Evolutionary conservation across 2,888 invertebrate species (phyloP).

Genomic region (Salpingus planirostris): DNA sequence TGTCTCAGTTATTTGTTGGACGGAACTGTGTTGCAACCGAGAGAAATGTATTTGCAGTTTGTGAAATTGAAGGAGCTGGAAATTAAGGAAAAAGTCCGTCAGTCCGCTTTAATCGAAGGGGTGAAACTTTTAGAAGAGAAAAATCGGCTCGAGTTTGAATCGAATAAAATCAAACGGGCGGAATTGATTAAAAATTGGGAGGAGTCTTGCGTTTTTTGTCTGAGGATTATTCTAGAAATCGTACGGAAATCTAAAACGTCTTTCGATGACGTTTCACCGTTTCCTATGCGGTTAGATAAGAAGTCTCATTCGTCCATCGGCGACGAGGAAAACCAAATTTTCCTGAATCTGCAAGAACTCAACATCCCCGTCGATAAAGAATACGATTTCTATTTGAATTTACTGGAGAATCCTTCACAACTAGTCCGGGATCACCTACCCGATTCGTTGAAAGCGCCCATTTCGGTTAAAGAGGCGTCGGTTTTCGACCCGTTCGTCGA

Average conservation of each 20-base stretch:
- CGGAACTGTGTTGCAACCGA: conserved; percentile 42
- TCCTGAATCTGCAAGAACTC: not conserved
- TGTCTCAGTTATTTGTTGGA: conserved; percentile 48
- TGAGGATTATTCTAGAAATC: too few relatives aligned
- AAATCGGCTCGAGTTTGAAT: conserved; percentile 21
- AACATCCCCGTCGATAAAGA: not conserved
- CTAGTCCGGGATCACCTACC: too few relatives aligned
- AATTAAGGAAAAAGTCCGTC: conserved; percentile 38
- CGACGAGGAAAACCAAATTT: too few relatives aligned
- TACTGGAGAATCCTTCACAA: not conserved
- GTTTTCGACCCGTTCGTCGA: conserved; percentile 43
- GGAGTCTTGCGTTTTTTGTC: too few relatives aligned
- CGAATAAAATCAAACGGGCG: conserved; percentile 15
- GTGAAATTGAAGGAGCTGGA: conserved; percentile 22
- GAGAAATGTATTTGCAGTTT: conserved; percentile 24
- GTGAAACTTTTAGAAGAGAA: conserved; percentile 23
- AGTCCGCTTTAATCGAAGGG: conserved; percentile 25
- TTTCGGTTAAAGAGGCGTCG: conserved; percentile 15
- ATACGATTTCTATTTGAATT: not conserved
- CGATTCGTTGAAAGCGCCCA: conserved; percentile 8
- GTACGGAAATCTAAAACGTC: too few relatives aligned
- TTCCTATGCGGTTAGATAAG: too few relatives aligned
- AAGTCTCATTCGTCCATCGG: too few relatives aligned
- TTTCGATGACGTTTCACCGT: too few relatives aligned
- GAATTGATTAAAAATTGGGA: conserved; percentile 41